Base-by-base conservation (phyloP, 2,113 vertebrate species). In the Tupaia tana region DNA sequence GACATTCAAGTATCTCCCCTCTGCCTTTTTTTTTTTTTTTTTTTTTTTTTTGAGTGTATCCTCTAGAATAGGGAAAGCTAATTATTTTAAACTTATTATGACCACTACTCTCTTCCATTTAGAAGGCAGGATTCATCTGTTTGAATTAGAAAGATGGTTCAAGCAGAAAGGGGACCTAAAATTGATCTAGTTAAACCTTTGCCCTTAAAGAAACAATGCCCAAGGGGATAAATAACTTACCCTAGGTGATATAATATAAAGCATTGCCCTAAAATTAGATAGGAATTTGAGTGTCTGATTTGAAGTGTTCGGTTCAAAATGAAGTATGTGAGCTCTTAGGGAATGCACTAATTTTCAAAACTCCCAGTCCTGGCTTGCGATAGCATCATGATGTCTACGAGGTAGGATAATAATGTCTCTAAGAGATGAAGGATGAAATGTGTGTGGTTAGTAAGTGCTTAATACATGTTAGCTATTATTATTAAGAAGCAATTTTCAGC, bases 241-340 rank as follows among this genome's bases (percentile, higher is more conserved):
- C 34, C 13, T 63, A 29, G 29, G 59, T 20, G n/a, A 67, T 6
- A n/a, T 1, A 43, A n/a, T 81, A 61, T 86, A 83, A 95, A 91
- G 25, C 15, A 6, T 25, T 31, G 6, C 11, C 29, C 31, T 91
- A 58, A 94, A 93, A 74, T 34, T 29, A 71, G 82, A 69, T 82
- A 69, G 15, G 7, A 89, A 61, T 79, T 89, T 69, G 71, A 90
- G 71, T 89, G 31, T 25, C 29, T 14, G 64, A 84, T 58, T 54
- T 75, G 43, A 89, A 96, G 12, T 59, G 43, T 77, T 93, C 25
- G 90, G 20, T 91, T 91, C 16, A 15, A 88, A 93, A 78, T 88
- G 58, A 93, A 95, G 25, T 81, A 59, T 69, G 59, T 73, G 79
- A 59, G 1, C 64, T 90, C n/a, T 61, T 66, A 61, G 15, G 29